These are phyloP conservation scores for Brachyptera risi DNA, from an alignment of 2,888 invertebrate species.

Conservation along the genomic window DNA sequence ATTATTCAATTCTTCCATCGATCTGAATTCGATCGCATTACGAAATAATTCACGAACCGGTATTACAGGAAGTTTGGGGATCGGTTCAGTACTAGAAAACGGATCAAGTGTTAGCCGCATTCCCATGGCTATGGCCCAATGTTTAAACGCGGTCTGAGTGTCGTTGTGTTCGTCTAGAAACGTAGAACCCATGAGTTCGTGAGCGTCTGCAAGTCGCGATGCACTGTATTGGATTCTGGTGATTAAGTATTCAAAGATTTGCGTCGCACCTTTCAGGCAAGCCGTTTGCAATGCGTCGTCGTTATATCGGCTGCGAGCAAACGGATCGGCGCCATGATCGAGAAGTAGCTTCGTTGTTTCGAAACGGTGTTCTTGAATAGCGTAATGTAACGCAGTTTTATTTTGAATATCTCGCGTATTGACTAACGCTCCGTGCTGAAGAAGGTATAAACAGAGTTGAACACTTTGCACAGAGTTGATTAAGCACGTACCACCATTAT, in stretches of 20 bases:
- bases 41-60: constrained; percentile 60
- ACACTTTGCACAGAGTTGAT: constrained; percentile 90
- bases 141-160: constrained; percentile 61
- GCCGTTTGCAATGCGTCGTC: constrained; percentile 88
- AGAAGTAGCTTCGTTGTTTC: constrained; percentile 80
- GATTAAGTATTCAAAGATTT: constrained; percentile 67
- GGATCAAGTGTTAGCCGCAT: constrained; percentile 49
- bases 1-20: constrained; percentile 65
- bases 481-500: constrained; percentile 88
- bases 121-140: constrained; percentile 77
- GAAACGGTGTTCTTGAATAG: constrained; percentile 69
- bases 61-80: constrained; percentile 53
- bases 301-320: constrained; percentile 70
- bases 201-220: constrained; percentile 74
- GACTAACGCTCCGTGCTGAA: constrained; percentile 74
- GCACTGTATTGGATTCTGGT: constrained; percentile 54
- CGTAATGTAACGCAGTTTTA: constrained; percentile 90
- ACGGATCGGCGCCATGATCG: constrained; percentile 74
- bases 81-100: constrained; percentile 32
- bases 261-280: constrained; percentile 71
- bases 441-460: constrained; percentile 72
- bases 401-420: constrained; percentile 86
- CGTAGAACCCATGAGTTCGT: constrained; percentile 84
- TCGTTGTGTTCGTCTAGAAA: constrained; percentile 85
- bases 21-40: constrained; percentile 68